Evolutionary conservation across 2,888 invertebrate species (phyloP).

Genomic region (Eristalinus aeneus): DNA sequence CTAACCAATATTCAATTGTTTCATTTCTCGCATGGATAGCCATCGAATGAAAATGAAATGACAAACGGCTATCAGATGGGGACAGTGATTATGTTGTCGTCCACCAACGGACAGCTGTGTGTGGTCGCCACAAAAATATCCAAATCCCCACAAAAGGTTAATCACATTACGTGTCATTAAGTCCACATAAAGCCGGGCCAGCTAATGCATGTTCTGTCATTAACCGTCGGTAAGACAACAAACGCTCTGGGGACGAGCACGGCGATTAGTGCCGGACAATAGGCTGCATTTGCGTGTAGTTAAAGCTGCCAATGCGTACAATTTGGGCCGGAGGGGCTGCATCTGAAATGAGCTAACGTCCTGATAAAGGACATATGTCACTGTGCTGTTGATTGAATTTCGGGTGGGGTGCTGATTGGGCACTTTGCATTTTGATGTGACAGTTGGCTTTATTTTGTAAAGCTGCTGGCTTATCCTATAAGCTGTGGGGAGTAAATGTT

Average conservation of each 20-base stretch:
- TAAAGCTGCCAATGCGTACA: neutral
- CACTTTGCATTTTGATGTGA: neutral
- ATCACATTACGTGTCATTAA: neutral
- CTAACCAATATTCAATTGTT: neutral
- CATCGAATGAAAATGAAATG: neutral
- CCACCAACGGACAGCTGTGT: neutral
- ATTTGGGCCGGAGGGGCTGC: neutral
- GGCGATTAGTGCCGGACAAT: neutral
- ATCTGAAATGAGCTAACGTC: neutral
- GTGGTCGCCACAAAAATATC: neutral
- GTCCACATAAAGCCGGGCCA: neutral
- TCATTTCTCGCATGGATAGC: neutral
- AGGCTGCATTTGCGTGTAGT: neutral
- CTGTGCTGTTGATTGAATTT: neutral
- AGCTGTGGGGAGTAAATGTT: too few species aligned
- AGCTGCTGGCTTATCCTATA: too few species aligned
- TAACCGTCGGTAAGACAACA: neutral
- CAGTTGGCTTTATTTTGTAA: too few species aligned
- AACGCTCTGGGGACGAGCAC: neutral
- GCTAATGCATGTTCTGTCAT: neutral
- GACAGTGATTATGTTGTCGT: neutral
- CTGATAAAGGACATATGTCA: neutral
- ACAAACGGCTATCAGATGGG: neutral
- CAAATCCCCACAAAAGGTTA: neutral
- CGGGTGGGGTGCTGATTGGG: neutral